Conservation (phyloP, 2,888 invertebrate species). For the Erannis defoliaria region DNA sequence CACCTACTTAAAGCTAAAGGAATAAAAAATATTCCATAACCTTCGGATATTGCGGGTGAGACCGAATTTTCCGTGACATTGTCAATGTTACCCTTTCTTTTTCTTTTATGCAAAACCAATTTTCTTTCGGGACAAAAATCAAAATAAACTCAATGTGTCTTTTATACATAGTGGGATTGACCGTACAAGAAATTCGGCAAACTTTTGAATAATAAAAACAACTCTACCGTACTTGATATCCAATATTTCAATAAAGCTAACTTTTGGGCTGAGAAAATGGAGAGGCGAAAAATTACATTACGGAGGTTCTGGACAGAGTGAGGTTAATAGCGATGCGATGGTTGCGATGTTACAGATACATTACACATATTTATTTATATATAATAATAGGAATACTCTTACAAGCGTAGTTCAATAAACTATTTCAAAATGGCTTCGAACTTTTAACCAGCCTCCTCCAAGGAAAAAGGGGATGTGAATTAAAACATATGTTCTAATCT, state of each 20-base stretch:
- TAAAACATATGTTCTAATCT: too few species aligned
- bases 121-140: conserved; percentile 62
- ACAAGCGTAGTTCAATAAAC: too few species aligned
- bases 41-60: conserved; percentile 47
- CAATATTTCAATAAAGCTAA: conserved; percentile 84
- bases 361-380: conserved; percentile 2
- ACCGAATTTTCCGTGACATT: conserved; percentile 55
- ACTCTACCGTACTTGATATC: conserved; percentile 81
- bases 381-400: too few species aligned
- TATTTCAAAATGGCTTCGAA: too few species aligned
- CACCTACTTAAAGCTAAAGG: conserved; percentile 28
- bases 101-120: conserved; percentile 63
- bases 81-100: conserved; percentile 59
- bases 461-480: not conserved
- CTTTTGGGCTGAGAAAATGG: conserved; percentile 79
- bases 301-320: conserved; percentile 75
- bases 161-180: conserved; percentile 56
- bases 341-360: conserved; percentile 55
- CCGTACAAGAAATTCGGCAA: conserved; percentile 60
- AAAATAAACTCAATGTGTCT: conserved; percentile 70
- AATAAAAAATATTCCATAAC: conserved; percentile 51
- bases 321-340: conserved; percentile 58
- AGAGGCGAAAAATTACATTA: conserved; percentile 83
- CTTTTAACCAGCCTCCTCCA: not conserved
- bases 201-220: conserved; percentile 81